Conservation (phyloP, 2,888 invertebrate genomes). For the Heliconius sara region DNA sequence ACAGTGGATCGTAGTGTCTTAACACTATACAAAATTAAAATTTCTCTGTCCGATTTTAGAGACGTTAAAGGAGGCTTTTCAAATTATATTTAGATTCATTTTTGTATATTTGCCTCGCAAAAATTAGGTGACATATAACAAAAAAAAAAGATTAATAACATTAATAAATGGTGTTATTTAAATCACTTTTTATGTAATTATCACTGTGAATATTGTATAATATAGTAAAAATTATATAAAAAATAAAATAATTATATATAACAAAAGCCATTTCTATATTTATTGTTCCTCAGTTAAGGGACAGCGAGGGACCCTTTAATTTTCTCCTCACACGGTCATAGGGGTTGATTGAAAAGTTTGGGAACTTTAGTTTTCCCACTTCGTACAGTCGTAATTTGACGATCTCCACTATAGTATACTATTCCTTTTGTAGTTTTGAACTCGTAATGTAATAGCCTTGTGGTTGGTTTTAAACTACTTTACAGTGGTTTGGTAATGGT, state of each 20-base stretch:
- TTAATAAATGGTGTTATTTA: too few species aligned
- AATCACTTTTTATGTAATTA: not conserved
- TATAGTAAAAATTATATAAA: not conserved
- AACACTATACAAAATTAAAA: too few species aligned
- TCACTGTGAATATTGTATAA: not conserved
- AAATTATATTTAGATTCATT: too few species aligned
- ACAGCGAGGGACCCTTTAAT: slow-evolving; percentile 56
- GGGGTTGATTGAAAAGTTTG: slow-evolving; percentile 78
- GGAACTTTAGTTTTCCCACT: slow-evolving; percentile 61
- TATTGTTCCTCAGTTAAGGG: slow-evolving; percentile 43
- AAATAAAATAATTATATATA: not conserved
- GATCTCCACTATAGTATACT: slow-evolving; percentile 43
- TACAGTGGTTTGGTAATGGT: not conserved
- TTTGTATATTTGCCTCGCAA: too few species aligned
- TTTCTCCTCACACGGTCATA: slow-evolving; percentile 57
- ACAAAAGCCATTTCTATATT: slow-evolving; percentile 31
- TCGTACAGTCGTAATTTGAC: slow-evolving; percentile 51
- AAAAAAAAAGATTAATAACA: too few species aligned
- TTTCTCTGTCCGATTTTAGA: too few species aligned
- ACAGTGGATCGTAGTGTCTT: too few species aligned
- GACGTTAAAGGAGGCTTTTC: too few species aligned
- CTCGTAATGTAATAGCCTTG: slow-evolving; percentile 32
- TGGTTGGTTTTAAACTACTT: slow-evolving; percentile 21
- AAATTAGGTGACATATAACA: too few species aligned
- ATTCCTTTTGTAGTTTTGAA: slow-evolving; percentile 48